Evolutionary conservation across 2,113 vertebrate species (phyloP).

Genomic region (Bubo scandiacus): DNA sequence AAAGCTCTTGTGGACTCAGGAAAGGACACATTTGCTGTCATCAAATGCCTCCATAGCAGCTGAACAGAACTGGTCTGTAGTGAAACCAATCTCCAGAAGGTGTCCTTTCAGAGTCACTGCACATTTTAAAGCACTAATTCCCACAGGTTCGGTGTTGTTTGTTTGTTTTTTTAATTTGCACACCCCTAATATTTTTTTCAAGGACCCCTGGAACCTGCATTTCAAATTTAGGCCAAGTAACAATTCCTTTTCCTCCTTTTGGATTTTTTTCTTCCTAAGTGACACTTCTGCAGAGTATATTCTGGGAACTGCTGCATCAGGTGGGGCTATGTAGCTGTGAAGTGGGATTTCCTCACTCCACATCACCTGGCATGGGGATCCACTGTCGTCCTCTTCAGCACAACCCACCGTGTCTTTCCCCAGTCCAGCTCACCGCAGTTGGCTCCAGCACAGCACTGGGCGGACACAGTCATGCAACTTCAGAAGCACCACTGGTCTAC

Average conservation of each 20-base stretch:
- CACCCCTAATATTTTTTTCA: neutral
- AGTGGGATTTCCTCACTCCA: neutral
- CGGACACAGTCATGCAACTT: neutral
- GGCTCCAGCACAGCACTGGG: neutral
- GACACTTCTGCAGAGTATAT: neutral
- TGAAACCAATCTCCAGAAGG: neutral
- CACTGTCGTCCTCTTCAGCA: neutral
- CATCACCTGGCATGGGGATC: neutral
- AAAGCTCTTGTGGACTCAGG: neutral
- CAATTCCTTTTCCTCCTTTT: neutral
- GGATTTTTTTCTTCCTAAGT: neutral
- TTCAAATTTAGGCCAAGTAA: neutral
- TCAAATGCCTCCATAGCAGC: neutral
- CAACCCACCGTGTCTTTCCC: rapidly evolving
- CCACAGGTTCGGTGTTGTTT: neutral
- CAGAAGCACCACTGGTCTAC: neutral
- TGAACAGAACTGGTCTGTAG: neutral
- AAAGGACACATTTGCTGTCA: neutral
- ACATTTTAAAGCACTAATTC: neutral
- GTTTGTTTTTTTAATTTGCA: neutral
- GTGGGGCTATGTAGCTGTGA: neutral
- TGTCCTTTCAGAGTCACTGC: neutral
- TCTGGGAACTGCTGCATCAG: neutral
- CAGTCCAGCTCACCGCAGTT: rapidly evolving
- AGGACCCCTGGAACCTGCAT: neutral